Evolutionary conservation across 2,113 vertebrate genomes (phyloP).

Genomic region (Ictalurus furcatus): DNA sequence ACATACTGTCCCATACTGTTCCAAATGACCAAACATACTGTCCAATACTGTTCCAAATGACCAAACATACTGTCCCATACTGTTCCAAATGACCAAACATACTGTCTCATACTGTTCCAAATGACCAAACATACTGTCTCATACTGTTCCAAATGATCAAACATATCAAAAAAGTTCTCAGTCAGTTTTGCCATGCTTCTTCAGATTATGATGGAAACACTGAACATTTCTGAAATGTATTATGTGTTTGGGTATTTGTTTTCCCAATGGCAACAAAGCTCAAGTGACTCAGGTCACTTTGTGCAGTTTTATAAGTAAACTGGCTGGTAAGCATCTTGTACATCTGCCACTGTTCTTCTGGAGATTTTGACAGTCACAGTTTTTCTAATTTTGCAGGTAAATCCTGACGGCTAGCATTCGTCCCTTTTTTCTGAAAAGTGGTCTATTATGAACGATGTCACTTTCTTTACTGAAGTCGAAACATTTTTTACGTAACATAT

Average conservation of each 20-base stretch:
- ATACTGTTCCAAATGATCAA: background rate
- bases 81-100: background rate
- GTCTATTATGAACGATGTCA: background rate
- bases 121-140: background rate
- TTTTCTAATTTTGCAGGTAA: background rate
- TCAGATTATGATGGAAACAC: background rate
- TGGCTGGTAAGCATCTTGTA: background rate
- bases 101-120: background rate
- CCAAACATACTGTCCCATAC: background rate
- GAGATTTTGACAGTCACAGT: background rate
- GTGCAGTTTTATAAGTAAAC: background rate
- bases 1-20: background rate
- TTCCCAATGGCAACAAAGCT: background rate
- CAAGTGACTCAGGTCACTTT: background rate
- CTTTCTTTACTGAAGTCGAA: background rate
- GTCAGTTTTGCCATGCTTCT: background rate
- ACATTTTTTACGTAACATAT: background rate
- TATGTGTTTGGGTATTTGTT: background rate
- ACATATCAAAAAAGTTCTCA: background rate
- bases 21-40: background rate
- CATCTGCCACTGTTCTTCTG: background rate
- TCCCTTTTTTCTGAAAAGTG: background rate
- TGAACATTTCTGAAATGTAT: background rate
- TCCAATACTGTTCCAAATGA: background rate
- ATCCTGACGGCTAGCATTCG: background rate